Percentiles rank a stretch among this genome's conserved stretches.
Conservation (phyloP, 2,888 invertebrate species). For the Macrosoma leucophasiata region DNA sequence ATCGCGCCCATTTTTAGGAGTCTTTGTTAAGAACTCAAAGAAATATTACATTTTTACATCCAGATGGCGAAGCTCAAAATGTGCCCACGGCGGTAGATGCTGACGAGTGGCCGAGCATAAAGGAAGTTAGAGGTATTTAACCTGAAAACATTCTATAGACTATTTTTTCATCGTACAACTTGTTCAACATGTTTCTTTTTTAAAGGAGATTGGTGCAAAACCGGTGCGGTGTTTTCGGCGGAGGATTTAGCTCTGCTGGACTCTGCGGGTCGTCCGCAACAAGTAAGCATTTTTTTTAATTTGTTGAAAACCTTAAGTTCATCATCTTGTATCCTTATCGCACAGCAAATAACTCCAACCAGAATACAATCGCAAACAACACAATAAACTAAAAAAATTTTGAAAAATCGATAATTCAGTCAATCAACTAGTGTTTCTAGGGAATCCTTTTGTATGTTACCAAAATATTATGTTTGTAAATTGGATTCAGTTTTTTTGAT, state of each 20-base stretch:
- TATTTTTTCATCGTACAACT: constrained; percentile 3
- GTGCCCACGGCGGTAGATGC: constrained; percentile 46
- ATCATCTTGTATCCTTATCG: too few relatives aligned
- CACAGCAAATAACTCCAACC: too few relatives aligned
- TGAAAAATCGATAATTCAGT: too few relatives aligned
- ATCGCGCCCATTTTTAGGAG: constrained; percentile 16
- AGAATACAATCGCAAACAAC: too few relatives aligned
- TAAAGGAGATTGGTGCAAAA: constrained; percentile 61
- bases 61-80: constrained; percentile 56
- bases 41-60: constrained; percentile 20
- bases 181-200: constrained; percentile 7
- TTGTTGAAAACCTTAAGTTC: too few relatives aligned
- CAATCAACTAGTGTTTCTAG: too few relatives aligned
- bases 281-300: constrained; percentile 33
- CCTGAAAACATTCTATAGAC: too few relatives aligned
- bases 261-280: constrained; percentile 53
- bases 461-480: not conserved
- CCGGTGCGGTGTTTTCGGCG: constrained; percentile 68
- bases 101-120: constrained; percentile 67
- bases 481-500: not conserved
- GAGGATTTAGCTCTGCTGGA: constrained; percentile 66
- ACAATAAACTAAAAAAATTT: too few relatives aligned
- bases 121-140: constrained; percentile 58
- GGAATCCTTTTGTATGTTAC: not conserved
- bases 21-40: constrained; percentile 11